Percentiles rank a stretch among this genome's conserved stretches.
phyloP scores from a whole-genome alignment of 2,797 vertebrate species.

The Brotogeris chrysoptera region DNA sequence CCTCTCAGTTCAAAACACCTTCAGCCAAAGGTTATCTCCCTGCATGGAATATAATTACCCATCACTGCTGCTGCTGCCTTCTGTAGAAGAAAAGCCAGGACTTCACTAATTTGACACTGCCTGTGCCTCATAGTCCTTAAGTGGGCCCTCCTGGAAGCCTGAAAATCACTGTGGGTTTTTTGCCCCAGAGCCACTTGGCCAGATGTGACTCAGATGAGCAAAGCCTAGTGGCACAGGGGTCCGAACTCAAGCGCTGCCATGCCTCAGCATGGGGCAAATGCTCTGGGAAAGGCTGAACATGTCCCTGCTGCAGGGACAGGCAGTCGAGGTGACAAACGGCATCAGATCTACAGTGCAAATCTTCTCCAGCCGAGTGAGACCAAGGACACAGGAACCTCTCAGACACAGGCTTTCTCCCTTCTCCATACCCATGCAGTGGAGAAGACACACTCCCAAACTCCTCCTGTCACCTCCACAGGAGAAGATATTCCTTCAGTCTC shows the following conservation, averaged over 20 bases:
- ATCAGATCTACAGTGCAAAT: not conserved
- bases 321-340: accelerated
- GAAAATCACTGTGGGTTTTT: not conserved
- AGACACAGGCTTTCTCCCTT: not conserved
- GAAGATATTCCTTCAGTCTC: not conserved
- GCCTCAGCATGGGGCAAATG: not conserved
- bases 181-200: not conserved
- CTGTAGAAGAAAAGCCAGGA: not conserved
- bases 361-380: not conserved
- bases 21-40: not conserved
- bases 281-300: not conserved
- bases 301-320: not conserved
- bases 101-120: not conserved
- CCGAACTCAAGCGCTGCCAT: not conserved
- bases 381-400: not conserved
- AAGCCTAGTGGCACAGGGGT: accelerated
- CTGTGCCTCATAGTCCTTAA: not conserved
- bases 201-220: accelerated
- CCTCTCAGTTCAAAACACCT: not conserved
- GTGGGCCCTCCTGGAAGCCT: not conserved
- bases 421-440: not conserved
- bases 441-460: not conserved
- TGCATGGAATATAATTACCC: not conserved
- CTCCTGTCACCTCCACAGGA: not conserved
- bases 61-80: not conserved